phyloP scores from a whole-genome alignment of 2,888 invertebrate genomes.

The Parelbella ahira region DNA sequence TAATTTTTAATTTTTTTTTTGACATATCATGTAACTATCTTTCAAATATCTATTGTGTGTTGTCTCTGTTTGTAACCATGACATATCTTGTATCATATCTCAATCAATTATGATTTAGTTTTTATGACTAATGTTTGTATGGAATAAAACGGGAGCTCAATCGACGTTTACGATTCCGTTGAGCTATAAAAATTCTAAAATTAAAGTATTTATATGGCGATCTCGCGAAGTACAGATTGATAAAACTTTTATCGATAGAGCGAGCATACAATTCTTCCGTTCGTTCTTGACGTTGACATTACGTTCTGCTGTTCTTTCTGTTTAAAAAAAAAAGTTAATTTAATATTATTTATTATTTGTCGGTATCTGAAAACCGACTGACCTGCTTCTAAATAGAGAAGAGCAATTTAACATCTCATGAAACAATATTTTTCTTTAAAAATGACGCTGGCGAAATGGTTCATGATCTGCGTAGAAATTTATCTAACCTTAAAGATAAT shows the following conservation, averaged over 20 bases:
- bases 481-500: too few relatives aligned
- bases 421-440: too few relatives aligned
- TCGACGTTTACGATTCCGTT: slow-evolving; percentile 41
- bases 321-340: too few relatives aligned
- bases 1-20: slow-evolving; percentile 22
- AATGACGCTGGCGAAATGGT: too few relatives aligned
- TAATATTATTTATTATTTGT: too few relatives aligned
- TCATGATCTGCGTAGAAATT: too few relatives aligned
- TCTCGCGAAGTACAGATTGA: neutral
- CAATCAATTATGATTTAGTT: slow-evolving; percentile 46
- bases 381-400: too few relatives aligned
- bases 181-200: slow-evolving; percentile 42
- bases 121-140: slow-evolving; percentile 42
- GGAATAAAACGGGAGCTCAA: slow-evolving; percentile 40
- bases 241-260: slow-evolving; percentile 14
- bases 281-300: too few relatives aligned
- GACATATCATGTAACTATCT: slow-evolving; percentile 36
- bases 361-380: too few relatives aligned
- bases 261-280: too few relatives aligned
- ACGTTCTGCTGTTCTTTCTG: too few relatives aligned
- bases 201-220: slow-evolving; percentile 15
- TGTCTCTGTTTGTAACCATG: slow-evolving; percentile 20
- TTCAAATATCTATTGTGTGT: slow-evolving; percentile 27
- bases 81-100: slow-evolving; percentile 64
- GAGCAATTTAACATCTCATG: too few relatives aligned